Base-by-base conservation (phyloP, 2,797 vertebrate species). In the Tympanoctomys barrerae region DNA sequence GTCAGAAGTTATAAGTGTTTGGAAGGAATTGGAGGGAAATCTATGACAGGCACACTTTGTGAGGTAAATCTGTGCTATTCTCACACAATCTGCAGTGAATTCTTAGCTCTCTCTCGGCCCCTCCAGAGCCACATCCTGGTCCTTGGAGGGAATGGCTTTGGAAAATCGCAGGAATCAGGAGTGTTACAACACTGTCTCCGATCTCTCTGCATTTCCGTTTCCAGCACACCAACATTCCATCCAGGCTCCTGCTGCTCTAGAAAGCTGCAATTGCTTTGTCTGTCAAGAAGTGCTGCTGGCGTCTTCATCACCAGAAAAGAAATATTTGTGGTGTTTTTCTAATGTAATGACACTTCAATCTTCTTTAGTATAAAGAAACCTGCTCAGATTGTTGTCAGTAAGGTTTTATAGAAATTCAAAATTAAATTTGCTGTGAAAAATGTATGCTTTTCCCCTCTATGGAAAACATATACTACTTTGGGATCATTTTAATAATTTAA, bases 381-480 rank as follows among this genome's bases (percentile, higher is more conserved):
- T 89, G 39, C 49, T 94, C 42, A 83, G 52, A 84, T 68, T 82
- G 39, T 84, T 91, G 28, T 86, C 82, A 75, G 49, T 89, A 87
- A 87, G 81, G 88, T 87, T 96, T 95, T 83, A 90, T 19, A 86
- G 54, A 95, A 94, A 96, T 95, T 93, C 39, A 78, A 85, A 91
- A 82, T 26, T 83, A 85, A 93, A 91, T 84, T 89, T 91, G 86
- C 52, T 88, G n/a, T 94, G 33, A 75, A 89, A 95, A 94, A 82
- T 73, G 24, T 73, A n/a, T 78, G 70, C 54, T 84, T 96, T 90
- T 89, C 19, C 16, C 11, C 36, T 77, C 92, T 42, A 24, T 22
- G 36, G 31, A 9, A 49, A 79, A 54, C 11, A 90, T 54, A 52
- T 57, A n/a, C 75, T 66, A 62, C 6, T 61, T 75, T 24, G 36